These are phyloP conservation scores for Momotus momota DNA, from an alignment of 2,797 vertebrate species.

Conservation along the genomic window DNA sequence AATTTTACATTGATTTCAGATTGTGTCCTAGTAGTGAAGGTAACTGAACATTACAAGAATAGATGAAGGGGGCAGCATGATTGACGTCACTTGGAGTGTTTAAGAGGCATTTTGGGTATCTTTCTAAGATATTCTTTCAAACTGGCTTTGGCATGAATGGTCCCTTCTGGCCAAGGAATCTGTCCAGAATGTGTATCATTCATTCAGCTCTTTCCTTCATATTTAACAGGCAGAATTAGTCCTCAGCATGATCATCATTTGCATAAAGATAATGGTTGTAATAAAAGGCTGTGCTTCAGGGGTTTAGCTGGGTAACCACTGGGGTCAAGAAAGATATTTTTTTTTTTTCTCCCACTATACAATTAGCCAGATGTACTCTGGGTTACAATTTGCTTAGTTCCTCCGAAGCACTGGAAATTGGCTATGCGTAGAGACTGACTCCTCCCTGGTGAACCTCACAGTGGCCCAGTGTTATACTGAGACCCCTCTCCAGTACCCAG, in stretches of 20 bases:
- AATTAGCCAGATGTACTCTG: constrained; percentile 35
- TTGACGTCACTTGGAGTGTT: neutral
- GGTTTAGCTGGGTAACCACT: constrained; percentile 45
- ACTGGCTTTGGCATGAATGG: constrained; percentile 30
- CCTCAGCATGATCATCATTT: constrained; percentile 51
- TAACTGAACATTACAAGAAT: neutral
- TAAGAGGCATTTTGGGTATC: constrained; percentile 22
- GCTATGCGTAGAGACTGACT: neutral
- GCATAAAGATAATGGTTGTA: constrained; percentile 55
- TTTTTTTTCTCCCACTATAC: neutral
- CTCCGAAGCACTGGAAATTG: constrained; percentile 25
- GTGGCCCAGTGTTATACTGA: neutral
- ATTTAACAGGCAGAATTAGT: constrained; percentile 36
- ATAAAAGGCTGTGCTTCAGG: constrained; percentile 40
- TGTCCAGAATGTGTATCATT: constrained; percentile 28
- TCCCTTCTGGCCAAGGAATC: constrained; percentile 43
- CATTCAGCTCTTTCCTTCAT: constrained; percentile 42
- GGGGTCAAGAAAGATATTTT: neutral
- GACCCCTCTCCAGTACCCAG: neutral
- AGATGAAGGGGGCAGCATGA: neutral
- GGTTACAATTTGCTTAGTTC: constrained; percentile 11
- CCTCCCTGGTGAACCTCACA: neutral
- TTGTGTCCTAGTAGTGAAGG: neutral
- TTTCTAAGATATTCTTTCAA: constrained; percentile 37
- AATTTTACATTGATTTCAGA: neutral